Conservation (phyloP, 2,888 invertebrate genomes). For the Drepana falcataria region DNA sequence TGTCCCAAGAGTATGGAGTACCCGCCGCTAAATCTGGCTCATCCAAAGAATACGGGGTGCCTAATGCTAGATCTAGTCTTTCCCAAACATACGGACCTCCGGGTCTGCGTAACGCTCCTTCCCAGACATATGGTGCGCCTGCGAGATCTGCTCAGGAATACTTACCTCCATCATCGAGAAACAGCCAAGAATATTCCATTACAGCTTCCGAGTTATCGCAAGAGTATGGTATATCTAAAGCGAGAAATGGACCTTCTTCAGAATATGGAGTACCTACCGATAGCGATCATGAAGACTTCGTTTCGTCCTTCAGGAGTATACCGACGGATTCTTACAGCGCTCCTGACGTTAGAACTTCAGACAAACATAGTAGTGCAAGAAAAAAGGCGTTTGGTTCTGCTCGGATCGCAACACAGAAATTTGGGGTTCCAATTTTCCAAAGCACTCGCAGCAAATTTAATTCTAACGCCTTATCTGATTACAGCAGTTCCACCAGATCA, state of each 20-base stretch:
- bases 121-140: neutral
- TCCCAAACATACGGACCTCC: constrained; percentile 36
- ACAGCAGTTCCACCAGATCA: constrained; percentile 34
- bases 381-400: constrained; percentile 27
- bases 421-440: constrained; percentile 32
- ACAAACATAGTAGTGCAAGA: constrained; percentile 40
- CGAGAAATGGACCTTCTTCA: constrained; percentile 21
- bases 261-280: constrained; percentile 24
- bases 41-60: constrained; percentile 3
- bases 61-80: constrained; percentile 6
- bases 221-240: neutral
- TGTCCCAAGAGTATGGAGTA: constrained; percentile 33
- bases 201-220: neutral
- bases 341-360: constrained; percentile 40
- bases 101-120: neutral
- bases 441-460: constrained; percentile 20
- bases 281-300: neutral
- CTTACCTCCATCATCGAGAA: neutral
- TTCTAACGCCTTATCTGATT: constrained; percentile 31
- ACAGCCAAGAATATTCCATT: neutral
- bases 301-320: constrained; percentile 2
- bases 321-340: constrained; percentile 32
- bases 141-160: neutral
- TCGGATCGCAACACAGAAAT: constrained; percentile 29
- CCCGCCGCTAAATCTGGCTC: constrained; percentile 21